Evolutionary conservation across 37 sponge, comb jelly and placozoan genomes (phyloP), one percentile per base, ranked within the genome.

Genomic region (Sycon ciliatum): DNA sequence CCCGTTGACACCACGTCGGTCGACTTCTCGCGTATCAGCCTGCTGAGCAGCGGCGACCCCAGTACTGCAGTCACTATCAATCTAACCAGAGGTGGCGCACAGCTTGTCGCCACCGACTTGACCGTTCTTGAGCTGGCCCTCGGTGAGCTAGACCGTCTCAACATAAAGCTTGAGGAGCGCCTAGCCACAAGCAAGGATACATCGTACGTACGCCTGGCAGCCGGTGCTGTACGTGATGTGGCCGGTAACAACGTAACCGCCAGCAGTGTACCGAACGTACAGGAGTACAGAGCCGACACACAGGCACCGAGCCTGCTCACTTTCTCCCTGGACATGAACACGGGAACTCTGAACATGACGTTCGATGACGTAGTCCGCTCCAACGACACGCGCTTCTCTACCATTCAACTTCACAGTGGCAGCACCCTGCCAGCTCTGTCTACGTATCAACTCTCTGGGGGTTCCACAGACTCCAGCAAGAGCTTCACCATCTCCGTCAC

Each of bases 271-370:
- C 46, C 78, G 4, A 68, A 84, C 22, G 93, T 78, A 1, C 35
- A 66, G 4, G 28, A n/a, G 24, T 87, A 84, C 40, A 57, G 75
- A 0, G 55, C 66, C 49, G 93, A 92, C 39, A 67, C 70, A 55
- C 49, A 73, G 22, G 55, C 72, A 36, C 93, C 93, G 40, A 24
- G 32, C 28, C 72, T 92, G 16, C 34, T 65, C 11, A 58, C 37
- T 9, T 82, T 75, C 24, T 85, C 88, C 42, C 79, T 92, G 18
- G 80, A 87, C 69, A 88, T 92, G 88, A 82, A 92, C 49, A 68
- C 73, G 18, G 76, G 34, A 26, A 18, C 31, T 1, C 67, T 92
- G 1, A 92, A 49, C n/a, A 75, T 92, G 26, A 85, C 85, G 20
- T 92, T 87, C 64, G 66, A 80, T 79, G 88, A 92, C 39, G 83